Base-by-base conservation (phyloP, 2,888 invertebrate genomes). In the Melieria crassipennis region DNA sequence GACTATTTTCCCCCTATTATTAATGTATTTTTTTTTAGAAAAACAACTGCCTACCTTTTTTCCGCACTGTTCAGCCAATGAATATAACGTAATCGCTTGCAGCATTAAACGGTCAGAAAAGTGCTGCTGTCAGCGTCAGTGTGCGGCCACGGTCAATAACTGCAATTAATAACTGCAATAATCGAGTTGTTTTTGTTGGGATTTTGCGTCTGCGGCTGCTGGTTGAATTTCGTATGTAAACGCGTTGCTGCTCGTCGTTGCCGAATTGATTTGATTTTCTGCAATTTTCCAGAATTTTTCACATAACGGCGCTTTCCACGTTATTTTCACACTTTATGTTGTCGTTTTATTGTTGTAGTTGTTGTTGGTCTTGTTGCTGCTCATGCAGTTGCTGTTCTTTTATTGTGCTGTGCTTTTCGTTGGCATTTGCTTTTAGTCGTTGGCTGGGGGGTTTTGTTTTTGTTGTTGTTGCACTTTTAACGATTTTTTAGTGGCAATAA, bases 281-380 rank as follows among this genome's bases (percentile, higher is more conserved):
- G 30, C 30, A 30, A 30, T 30, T 58, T 50, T 70, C 58, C 48
- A 58, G 57, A 70, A 64, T 70, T 70, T 58, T 70, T 71, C 67
- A 68, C 64, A 63, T 71, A 71, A 67, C 71, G 71, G 71, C 57
- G 56, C 63, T 68, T 67, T 61, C 56, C 47, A 56, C 63, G 60
- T 67, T 60, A 61, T 63, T 64, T 71, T 64, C 56, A 50, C 63
- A 60, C 56, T 64, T 68, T 52, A 30, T 58, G 30, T 30, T 30
- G 30, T 30, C 50, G 50, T 50, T 7, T 64, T 50, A 42, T 47
- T 47, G 48, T 50, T 57, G 65, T 11, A 45, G 43, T 16, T 16
- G 57, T 58, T 45, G 50, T 57, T 10, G 57, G 30, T 30, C 3
- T 2, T 30, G 3, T 13, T 6, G 6, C n/a, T 55, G 3, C 7